These are phyloP conservation scores for Hippasteria phrygiana DNA, from an alignment of 53 echinoderm and acorn worm species.

Conservation along the genomic window DNA sequence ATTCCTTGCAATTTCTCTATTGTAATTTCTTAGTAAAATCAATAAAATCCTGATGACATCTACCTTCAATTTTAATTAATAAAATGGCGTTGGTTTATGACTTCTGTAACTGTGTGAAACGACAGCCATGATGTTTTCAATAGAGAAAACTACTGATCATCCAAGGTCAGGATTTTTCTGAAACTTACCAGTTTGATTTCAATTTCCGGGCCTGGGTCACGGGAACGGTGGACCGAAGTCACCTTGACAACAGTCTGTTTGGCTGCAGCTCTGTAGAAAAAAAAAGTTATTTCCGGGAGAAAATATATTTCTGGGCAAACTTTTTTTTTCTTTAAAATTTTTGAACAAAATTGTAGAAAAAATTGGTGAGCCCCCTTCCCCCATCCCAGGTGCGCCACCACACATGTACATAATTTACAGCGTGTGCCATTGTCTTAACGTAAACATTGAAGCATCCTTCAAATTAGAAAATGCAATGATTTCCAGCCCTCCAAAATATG, in stretches of 20 bases:
- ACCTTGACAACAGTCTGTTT: not conserved
- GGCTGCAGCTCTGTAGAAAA: not conserved
- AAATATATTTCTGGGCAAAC: too few species aligned
- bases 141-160: not conserved
- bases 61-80: not conserved
- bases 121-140: not conserved
- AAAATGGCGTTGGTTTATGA: too few species aligned
- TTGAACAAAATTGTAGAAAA: not conserved
- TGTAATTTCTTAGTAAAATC: too few species aligned
- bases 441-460: too few species aligned
- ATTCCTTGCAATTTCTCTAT: too few species aligned
- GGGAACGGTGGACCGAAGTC: not conserved
- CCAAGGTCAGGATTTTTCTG: not conserved
- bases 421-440: too few species aligned
- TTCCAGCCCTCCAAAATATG: not conserved
- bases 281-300: too few species aligned
- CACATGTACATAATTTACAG: too few species aligned
- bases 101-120: too few species aligned
- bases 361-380: too few species aligned
- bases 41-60: not conserved
- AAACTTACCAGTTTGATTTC: slow-evolving; percentile 51
- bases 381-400: too few species aligned
- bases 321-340: too few species aligned
- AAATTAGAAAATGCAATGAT: not conserved
- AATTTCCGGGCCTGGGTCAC: slow-evolving; percentile 10